Conservation (phyloP, 2,113 vertebrate species). For the Triplophysa siluroides region DNA sequence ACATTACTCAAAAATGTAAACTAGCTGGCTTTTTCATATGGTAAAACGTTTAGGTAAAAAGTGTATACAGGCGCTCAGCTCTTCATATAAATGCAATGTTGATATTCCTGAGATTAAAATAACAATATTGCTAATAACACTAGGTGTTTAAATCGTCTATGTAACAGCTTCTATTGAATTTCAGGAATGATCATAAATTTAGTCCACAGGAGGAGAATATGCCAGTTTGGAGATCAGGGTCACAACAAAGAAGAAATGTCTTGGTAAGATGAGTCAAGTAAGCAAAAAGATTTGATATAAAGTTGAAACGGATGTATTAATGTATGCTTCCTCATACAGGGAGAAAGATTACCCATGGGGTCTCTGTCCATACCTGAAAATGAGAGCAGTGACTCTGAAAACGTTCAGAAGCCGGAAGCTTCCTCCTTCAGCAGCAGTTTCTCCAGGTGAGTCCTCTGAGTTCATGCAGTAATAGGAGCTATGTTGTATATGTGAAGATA, state of each 20-base stretch:
- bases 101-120: no score
- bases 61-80: no score
- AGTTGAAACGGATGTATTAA: background rate
- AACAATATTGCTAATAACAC: background rate
- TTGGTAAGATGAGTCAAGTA: constrained; percentile 55
- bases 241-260: constrained; percentile 59
- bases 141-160: background rate
- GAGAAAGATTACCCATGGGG: constrained; percentile 66
- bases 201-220: constrained; percentile 62
- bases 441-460: constrained; percentile 59
- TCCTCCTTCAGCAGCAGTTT: constrained; percentile 45
- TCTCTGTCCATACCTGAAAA: constrained; percentile 72
- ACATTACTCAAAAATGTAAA: no score
- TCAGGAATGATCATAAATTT: constrained; percentile 58
- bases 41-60: no score
- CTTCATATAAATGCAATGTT: background rate
- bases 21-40: no score
- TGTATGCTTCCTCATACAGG: constrained; percentile 53
- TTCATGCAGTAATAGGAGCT: no score
- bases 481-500: background rate
- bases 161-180: background rate
- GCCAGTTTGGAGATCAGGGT: constrained; percentile 61
- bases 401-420: constrained; percentile 52
- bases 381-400: constrained; percentile 49
- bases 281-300: background rate